These are phyloP conservation scores for Agriopis aurantiaria DNA, from an alignment of 2,888 invertebrate genomes.

Conservation along the genomic window DNA sequence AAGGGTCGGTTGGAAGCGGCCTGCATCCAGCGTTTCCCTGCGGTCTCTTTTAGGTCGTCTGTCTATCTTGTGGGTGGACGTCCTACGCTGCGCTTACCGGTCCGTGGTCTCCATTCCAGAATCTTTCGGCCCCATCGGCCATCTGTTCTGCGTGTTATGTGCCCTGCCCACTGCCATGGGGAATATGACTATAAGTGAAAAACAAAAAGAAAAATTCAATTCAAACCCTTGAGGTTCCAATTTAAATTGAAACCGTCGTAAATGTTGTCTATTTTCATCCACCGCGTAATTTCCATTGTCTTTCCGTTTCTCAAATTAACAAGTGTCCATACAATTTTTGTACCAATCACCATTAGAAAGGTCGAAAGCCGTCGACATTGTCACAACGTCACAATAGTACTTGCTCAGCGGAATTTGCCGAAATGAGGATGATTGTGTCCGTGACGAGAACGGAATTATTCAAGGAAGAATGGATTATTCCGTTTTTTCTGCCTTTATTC, in stretches of 20 bases:
- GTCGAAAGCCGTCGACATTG: conserved; percentile 25
- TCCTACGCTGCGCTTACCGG: too few species aligned
- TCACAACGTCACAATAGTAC: conserved; percentile 26
- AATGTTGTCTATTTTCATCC: conserved; percentile 7
- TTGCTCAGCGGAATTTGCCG: conserved; percentile 29
- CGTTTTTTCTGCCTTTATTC: too few species aligned
- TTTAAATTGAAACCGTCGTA: neutral
- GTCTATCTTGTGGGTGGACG: too few species aligned
- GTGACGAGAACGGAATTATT: conserved; percentile 10
- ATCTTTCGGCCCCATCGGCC: too few species aligned
- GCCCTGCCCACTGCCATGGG: too few species aligned
- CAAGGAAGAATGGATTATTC: conserved; percentile 5
- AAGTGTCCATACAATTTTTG: conserved; percentile 17
- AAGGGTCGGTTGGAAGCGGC: too few species aligned
- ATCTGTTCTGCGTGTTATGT: too few species aligned
- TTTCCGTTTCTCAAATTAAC: conserved; percentile 3
- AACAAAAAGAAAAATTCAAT: too few species aligned
- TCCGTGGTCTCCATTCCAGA: too few species aligned
- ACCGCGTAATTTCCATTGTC: conserved; percentile 13
- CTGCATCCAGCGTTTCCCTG: too few species aligned
- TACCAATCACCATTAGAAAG: conserved; percentile 28
- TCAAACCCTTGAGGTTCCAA: neutral
- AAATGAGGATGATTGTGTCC: conserved; percentile 33
- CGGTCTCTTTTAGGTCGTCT: too few species aligned
- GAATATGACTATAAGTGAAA: too few species aligned